A percentile compares a stretch with the other conserved stretches of the same genome.
Evolutionary conservation across 2,797 vertebrate species (phyloP).

Genomic region (Falco naumanni): DNA sequence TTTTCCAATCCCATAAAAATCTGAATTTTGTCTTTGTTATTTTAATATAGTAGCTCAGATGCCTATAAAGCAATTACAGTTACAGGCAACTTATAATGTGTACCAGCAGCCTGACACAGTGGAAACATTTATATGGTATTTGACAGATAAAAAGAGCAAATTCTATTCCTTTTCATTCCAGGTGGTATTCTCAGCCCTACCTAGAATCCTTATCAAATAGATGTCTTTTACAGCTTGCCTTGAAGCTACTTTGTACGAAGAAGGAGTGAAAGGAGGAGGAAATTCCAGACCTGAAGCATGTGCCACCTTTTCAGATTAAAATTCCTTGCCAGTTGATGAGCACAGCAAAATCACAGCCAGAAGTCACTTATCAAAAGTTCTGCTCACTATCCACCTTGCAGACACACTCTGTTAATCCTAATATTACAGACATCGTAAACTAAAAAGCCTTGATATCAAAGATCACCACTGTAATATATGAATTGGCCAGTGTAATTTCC

Average conservation of each 20-base stretch:
- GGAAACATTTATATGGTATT: not conserved
- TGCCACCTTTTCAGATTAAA: slow-evolving; percentile 43
- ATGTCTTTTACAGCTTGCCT: not conserved
- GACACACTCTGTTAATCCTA: not conserved
- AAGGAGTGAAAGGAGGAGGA: not conserved
- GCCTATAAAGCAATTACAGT: not conserved
- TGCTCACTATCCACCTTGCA: not conserved
- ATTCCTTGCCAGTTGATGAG: not conserved
- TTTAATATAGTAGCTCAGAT: not conserved
- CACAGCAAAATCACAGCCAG: not conserved
- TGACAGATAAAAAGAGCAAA: slow-evolving; percentile 29
- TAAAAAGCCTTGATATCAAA: not conserved
- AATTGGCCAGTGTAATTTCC: not conserved
- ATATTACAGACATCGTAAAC: not conserved
- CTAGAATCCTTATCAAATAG: slow-evolving; percentile 30
- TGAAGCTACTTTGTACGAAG: slow-evolving; percentile 14
- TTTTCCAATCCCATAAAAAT: not conserved
- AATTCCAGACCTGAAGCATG: slow-evolving; percentile 27
- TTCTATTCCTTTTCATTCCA: not conserved
- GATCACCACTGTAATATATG: not conserved
- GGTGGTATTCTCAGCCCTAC: not conserved
- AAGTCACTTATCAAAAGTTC: not conserved
- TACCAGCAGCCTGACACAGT: not conserved
- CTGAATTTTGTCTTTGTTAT: not conserved
- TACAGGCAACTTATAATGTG: not conserved